Conservation (phyloP, 2,113 vertebrate species). For the Neofelis nebulosa region DNA sequence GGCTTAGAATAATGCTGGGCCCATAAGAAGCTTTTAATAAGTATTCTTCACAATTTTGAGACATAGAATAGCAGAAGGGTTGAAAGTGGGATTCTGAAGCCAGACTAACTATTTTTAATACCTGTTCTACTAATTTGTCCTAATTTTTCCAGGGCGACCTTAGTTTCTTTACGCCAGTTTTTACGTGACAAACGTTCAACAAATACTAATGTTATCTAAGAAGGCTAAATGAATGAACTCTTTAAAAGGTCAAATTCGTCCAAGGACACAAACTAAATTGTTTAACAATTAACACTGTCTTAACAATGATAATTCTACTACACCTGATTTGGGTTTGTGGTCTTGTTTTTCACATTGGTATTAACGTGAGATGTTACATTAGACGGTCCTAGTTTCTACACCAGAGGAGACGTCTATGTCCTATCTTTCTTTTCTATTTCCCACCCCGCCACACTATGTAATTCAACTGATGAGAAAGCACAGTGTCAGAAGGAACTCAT, state of each 20-base stretch:
- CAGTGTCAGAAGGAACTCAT: background rate
- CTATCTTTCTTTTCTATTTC: background rate
- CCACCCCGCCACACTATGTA: fast-evolving
- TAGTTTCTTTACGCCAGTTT: background rate
- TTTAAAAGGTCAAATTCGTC: background rate
- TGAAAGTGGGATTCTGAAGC: background rate
- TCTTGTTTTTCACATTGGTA: background rate
- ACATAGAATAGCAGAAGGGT: background rate
- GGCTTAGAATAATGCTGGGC: background rate
- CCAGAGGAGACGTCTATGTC: background rate
- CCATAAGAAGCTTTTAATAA: background rate
- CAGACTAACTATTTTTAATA: background rate
- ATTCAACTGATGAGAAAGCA: background rate
- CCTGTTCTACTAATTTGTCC: background rate
- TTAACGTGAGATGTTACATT: background rate
- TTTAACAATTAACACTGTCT: too few relatives aligned
- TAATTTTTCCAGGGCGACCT: background rate
- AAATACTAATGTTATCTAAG: background rate
- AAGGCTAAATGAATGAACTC: background rate
- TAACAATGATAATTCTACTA: background rate
- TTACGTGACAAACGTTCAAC: background rate
- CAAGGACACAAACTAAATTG: background rate
- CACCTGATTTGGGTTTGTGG: background rate
- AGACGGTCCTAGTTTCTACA: background rate
- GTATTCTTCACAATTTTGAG: background rate